Evolutionary conservation across 2,113 vertebrate species (phyloP).

Genomic region (Lampris megalopsis): DNA sequence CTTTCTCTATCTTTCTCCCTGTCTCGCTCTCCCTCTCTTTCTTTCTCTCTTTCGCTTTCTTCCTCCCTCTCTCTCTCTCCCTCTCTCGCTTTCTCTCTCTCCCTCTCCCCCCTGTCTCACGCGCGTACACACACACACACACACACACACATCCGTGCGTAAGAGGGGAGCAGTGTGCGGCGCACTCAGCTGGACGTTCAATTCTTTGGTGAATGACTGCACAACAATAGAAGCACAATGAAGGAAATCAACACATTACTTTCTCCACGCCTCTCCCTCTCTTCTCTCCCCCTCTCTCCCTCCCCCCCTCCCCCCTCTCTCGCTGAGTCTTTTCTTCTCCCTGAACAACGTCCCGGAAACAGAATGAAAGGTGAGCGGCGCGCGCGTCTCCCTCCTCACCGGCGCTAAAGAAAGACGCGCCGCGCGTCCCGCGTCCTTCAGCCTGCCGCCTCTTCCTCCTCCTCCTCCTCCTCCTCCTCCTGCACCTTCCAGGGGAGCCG

Average conservation of each 20-base stretch:
- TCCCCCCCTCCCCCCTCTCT: too few relatives aligned
- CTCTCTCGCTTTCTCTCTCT: neutral
- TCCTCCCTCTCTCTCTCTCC: neutral
- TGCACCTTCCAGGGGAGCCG: conserved; percentile 27
- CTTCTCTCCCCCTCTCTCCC: conserved; percentile 18
- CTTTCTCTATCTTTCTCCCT: neutral
- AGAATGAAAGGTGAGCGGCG: conserved; percentile 57
- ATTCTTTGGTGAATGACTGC: conserved; percentile 2
- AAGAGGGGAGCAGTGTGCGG: neutral
- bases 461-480: neutral
- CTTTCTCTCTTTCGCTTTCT: neutral
- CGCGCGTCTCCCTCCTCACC: conserved; percentile 28
- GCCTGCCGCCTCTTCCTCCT: neutral
- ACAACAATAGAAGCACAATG: conserved; percentile 3
- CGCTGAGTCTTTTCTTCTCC: too few relatives aligned
- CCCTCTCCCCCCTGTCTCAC: neutral
- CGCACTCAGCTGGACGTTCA: neutral
- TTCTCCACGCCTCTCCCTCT: conserved; percentile 21
- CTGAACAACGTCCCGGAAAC: conserved; percentile 25
- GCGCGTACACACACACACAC: neutral
- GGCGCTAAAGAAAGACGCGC: conserved; percentile 64
- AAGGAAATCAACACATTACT: conserved; percentile 13
- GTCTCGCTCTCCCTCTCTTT: neutral
- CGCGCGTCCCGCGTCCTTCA: conserved; percentile 56
- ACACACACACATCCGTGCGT: neutral